Percentiles rank a stretch among this genome's conserved stretches.
These are phyloP conservation scores for Rhodeus uyekii DNA, from an alignment of 2,797 vertebrate species.

Conservation along the genomic window DNA sequence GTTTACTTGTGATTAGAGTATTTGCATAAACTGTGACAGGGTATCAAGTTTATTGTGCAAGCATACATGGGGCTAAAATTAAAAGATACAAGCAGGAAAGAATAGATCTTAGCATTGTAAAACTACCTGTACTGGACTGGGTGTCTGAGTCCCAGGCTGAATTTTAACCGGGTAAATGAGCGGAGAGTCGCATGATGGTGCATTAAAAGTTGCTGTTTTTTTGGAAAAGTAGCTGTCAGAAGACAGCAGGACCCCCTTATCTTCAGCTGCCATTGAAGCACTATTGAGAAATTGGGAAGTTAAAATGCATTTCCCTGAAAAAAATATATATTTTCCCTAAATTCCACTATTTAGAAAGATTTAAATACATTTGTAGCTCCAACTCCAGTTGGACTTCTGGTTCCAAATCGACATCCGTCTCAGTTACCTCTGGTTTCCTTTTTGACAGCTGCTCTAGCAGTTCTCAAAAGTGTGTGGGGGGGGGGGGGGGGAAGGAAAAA, in stretches of 20 bases:
- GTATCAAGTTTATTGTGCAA: not conserved
- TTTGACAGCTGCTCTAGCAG: slow-evolving; percentile 53
- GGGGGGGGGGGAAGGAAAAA: no score
- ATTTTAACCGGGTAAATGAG: not conserved
- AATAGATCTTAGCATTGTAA: not conserved
- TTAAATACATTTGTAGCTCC: not conserved
- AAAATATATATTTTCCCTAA: not conserved
- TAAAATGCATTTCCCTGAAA: not conserved
- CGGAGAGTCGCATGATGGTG: slow-evolving; percentile 16
- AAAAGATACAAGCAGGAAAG: not conserved
- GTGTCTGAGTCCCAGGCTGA: slow-evolving; percentile 20
- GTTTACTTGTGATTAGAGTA: no score
- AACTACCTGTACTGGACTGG: slow-evolving; percentile 28
- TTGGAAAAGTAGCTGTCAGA: slow-evolving; percentile 15
- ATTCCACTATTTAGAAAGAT: not conserved
- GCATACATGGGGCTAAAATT: not conserved
- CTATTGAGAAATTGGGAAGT: slow-evolving; percentile 12
- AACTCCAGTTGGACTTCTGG: not conserved
- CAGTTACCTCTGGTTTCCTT: not conserved
- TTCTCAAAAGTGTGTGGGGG: not conserved
- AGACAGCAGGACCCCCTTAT: not conserved
- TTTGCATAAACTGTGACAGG: not conserved
- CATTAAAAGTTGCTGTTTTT: not conserved
- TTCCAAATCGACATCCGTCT: not conserved
- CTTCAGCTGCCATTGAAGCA: not conserved